phyloP scores from a whole-genome alignment of 37 sponge, comb jelly and placozoan species.

The Diacarnus erythraeanus region DNA sequence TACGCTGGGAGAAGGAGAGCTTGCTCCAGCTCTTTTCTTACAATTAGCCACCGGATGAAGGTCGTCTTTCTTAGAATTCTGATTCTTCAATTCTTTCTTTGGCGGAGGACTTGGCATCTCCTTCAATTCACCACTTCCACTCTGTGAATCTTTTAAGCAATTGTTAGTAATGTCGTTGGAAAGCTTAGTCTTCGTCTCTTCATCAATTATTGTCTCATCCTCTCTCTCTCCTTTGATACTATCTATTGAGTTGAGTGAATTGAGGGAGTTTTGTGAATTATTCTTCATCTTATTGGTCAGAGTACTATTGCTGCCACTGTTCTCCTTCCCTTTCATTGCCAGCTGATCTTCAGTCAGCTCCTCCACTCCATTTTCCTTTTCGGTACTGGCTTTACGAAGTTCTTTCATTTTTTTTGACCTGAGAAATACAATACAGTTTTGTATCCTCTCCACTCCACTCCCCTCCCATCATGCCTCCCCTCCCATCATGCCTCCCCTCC shows the following conservation, averaged over 20 bases:
- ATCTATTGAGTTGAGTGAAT: neutral
- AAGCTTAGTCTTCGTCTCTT: neutral
- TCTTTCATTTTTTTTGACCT: constrained; percentile 2
- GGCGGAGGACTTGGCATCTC: neutral
- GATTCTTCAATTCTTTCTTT: neutral
- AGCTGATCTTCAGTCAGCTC: neutral
- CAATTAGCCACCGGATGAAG: neutral
- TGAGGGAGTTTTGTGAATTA: neutral
- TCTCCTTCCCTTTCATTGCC: neutral
- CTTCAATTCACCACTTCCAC: neutral
- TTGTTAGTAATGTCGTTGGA: neutral
- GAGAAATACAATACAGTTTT: too few species aligned
- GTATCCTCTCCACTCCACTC: too few species aligned
- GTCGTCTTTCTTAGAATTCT: neutral
- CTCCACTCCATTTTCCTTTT: neutral
- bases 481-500: too few species aligned
- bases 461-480: too few species aligned
- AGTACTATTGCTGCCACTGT: neutral
- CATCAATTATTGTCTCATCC: neutral
- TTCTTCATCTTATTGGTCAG: neutral
- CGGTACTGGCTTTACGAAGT: neutral
- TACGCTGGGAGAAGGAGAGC: constrained; percentile 41
- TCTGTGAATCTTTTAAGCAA: too few species aligned
- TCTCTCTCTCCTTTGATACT: neutral
- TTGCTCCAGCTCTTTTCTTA: constrained; percentile 23